Base-by-base conservation (phyloP, 1,140 invertebrate species). In the Dinoponera quadriceps region DNA sequence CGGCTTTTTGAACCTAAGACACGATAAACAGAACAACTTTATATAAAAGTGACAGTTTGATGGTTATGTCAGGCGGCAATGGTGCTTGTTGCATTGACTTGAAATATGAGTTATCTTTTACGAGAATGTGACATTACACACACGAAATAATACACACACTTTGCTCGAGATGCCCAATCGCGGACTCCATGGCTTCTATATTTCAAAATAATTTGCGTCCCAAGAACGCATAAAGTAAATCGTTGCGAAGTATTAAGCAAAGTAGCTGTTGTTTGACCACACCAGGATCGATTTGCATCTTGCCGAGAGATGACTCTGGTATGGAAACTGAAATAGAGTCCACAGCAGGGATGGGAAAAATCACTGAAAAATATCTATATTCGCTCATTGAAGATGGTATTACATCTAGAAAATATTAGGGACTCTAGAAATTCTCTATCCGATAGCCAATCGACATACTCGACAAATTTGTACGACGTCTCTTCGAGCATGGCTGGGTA, bases 1-100 rank as follows among this genome's bases (percentile, higher is more conserved):
- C 93, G 44, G 94, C 92, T 60, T 92, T 90, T 25, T 92, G 90
- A 3, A 94, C 92, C 94, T 94, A 33, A 60, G 16, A 18, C 48
- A 62, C 18, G 1, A 27, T 38, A 63, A 60, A 78, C 81, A 63
- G 75, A 55, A 13, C 62, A 78, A 75, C 62, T 62, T 82, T 57
- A 13, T 22, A 27, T 51, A 25, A n/a, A 25, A 75, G n/a, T 44
- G 55, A 33, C 27, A 44, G 22, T 65, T 75, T 68, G 57, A 82
- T 20, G 55, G 25, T 44, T 44, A 44, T 33, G 66, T 62, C 38
- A 25, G 9, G 59, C 38, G 29, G 11, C 66, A 20, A 80, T 44
- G 5, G 80, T 49, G 4, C 22, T 60, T 72, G 60, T 71, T 49
- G 51, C 80, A 69, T 63, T 3, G n/a, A 25, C 13, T 27, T n/a